phyloP scores from a whole-genome alignment of 2,888 invertebrate species.

The Leptodirus hochenwartii region DNA sequence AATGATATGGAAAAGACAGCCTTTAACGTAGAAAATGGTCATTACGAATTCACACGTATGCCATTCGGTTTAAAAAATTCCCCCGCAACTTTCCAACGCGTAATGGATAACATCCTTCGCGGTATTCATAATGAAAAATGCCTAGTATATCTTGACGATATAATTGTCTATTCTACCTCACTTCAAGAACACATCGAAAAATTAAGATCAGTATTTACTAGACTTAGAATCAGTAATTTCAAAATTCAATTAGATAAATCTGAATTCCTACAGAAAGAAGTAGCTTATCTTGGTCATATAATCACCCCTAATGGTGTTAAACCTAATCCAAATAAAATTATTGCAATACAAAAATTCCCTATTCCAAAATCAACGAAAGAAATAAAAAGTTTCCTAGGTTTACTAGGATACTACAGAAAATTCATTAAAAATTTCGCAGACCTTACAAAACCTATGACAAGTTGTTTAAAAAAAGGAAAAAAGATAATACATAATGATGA shows the following conservation, averaged over 20 bases:
- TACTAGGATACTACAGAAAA: too few relatives aligned
- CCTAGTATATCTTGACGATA: conserved; percentile 20
- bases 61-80: conserved; percentile 14
- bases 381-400: too few relatives aligned
- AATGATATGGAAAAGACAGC: conserved; percentile 14
- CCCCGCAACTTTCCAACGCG: conserved; percentile 12
- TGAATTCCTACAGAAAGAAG: too few relatives aligned
- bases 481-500: too few relatives aligned
- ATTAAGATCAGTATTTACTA: conserved; percentile 9
- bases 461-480: too few relatives aligned
- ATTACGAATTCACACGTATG: conserved; percentile 12
- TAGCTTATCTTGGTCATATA: too few relatives aligned
- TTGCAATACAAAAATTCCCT: too few relatives aligned
- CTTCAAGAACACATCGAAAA: conserved; percentile 13
- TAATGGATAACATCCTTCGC: conserved; percentile 17
- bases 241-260: conserved; percentile 13
- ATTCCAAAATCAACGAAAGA: too few relatives aligned
- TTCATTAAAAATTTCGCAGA: conserved; percentile 8
- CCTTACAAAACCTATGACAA: conserved; percentile 5
- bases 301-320: too few relatives aligned
- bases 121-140: conserved; percentile 19
- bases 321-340: too few relatives aligned
- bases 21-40: conserved; percentile 11
- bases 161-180: conserved; percentile 16
- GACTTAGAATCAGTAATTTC: conserved; percentile 9